Conservation (phyloP, 2,888 invertebrate species). For the Nymphalis urticae region DNA sequence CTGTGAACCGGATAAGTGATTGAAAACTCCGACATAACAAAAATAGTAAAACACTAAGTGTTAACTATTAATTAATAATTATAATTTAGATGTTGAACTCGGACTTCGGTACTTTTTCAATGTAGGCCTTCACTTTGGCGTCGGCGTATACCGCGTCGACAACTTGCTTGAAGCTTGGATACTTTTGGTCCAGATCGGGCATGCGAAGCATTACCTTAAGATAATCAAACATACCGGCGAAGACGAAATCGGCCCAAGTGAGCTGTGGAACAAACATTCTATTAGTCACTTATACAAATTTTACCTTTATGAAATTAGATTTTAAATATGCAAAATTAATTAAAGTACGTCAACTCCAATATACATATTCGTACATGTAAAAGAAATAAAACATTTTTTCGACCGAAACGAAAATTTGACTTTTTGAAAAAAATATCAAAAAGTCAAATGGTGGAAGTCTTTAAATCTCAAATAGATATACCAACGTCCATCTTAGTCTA, state of each 20-base stretch:
- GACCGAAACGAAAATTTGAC: no score
- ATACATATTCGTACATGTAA: no score
- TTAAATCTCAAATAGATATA: no score
- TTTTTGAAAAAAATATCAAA: no score
- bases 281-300: no score
- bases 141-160: conserved; percentile 54
- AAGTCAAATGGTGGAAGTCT: no score
- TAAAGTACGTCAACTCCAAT: no score
- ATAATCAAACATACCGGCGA: conserved; percentile 76
- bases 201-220: conserved; percentile 53
- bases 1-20: conserved; percentile 18
- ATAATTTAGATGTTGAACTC: conserved; percentile 20
- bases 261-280: conserved; percentile 49
- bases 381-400: no score
- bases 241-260: conserved; percentile 82
- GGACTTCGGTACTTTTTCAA: conserved; percentile 29
- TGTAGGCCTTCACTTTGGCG: conserved; percentile 47
- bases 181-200: conserved; percentile 57
- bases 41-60: neutral
- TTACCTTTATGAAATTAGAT: no score
- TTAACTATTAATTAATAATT: neutral
- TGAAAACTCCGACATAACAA: neutral
- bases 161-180: conserved; percentile 65
- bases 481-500: no score
- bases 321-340: no score